phyloP scores from a whole-genome alignment of 2,113 vertebrate species.

The Ictidomys tridecemlineatus region DNA sequence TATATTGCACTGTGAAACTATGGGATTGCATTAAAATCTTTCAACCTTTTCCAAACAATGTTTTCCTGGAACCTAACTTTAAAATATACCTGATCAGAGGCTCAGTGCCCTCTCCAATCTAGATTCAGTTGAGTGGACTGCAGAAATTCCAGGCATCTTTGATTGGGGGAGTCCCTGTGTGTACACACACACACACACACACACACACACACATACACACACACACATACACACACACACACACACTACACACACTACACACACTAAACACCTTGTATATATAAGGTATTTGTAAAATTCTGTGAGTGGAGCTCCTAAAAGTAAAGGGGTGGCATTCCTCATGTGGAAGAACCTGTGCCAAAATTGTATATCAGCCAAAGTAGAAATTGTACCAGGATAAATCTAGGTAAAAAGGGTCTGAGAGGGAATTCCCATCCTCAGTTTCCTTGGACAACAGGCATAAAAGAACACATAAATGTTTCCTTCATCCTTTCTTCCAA shows the following conservation, averaged over 20 bases:
- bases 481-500: not conserved
- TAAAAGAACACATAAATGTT: not conserved
- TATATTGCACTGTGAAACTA: not conserved
- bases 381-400: not conserved
- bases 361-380: not conserved
- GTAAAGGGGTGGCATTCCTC: not conserved
- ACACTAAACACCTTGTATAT: too few species aligned
- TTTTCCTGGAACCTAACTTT: conserved; percentile 48
- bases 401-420: not conserved
- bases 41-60: not conserved
- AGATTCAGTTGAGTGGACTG: not conserved
- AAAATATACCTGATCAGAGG: not conserved
- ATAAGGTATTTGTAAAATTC: not conserved
- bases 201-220: too few species aligned
- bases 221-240: too few species aligned
- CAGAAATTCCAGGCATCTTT: not conserved
- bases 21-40: conserved; percentile 38
- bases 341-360: not conserved
- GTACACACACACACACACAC: too few species aligned
- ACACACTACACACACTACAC: too few species aligned
- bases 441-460: not conserved
- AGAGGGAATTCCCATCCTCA: not conserved
- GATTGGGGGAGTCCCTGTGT: not conserved
- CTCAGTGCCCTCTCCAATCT: not conserved
- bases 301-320: not conserved